These are phyloP conservation scores for Hydrocynus forskahlii DNA, from an alignment of 2,797 vertebrate genomes.

Conservation along the genomic window DNA sequence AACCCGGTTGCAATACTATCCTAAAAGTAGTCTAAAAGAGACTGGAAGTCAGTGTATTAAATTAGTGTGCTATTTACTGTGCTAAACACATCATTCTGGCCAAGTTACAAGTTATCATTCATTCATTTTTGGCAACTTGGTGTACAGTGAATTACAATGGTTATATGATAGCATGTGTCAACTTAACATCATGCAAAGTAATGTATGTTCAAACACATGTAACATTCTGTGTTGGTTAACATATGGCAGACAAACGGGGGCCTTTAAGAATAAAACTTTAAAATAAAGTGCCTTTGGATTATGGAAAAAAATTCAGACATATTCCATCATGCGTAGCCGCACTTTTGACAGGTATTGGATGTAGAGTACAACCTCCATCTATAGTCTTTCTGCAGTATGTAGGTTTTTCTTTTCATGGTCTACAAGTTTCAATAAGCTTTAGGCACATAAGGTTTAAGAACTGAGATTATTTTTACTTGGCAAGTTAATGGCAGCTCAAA, in stretches of 20 bases:
- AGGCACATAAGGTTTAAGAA: constrained; percentile 5
- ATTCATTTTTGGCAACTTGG: not conserved
- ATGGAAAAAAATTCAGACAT: no score
- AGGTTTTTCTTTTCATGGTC: constrained; percentile 12
- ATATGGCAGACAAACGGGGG: no score
- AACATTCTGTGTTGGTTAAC: no score
- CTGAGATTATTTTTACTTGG: not conserved
- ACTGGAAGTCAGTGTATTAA: not conserved
- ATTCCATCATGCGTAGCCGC: no score
- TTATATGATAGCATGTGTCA: no score
- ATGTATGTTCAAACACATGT: no score
- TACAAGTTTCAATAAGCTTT: constrained; percentile 13
- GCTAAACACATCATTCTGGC: not conserved
- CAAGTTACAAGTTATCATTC: not conserved
- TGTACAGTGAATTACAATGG: not conserved
- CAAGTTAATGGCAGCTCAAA: no score
- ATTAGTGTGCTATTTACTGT: not conserved
- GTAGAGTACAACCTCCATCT: constrained; percentile 2
- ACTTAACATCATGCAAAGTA: no score
- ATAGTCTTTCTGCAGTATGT: constrained; percentile 7
- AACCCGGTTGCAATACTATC: not conserved
- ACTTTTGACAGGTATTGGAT: not conserved
- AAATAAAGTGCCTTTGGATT: no score
- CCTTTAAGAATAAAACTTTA: no score
- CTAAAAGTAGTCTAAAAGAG: not conserved